phyloP scores from a whole-genome alignment of 2,797 vertebrate species.

The Lepus townsendii region DNA sequence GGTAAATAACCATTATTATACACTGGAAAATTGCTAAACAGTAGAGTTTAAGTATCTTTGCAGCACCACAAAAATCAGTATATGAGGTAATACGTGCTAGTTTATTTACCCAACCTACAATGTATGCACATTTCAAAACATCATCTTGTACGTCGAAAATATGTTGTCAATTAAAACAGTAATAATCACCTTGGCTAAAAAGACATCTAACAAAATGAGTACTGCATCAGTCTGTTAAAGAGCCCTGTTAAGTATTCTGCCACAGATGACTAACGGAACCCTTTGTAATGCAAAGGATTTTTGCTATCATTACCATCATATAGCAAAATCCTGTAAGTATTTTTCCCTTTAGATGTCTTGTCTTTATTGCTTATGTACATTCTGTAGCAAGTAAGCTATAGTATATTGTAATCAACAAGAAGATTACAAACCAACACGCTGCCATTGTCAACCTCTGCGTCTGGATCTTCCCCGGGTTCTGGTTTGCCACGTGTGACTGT shows the following conservation, averaged over 20 bases:
- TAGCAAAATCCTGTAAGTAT: slow-evolving; percentile 41
- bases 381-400: slow-evolving; percentile 34
- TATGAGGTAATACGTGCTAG: neutral
- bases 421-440: neutral
- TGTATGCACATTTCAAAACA: neutral
- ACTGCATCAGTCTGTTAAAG: neutral
- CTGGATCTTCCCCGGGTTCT: slow-evolving; percentile 29
- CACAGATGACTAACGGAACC: neutral
- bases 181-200: slow-evolving; percentile 45
- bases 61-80: neutral
- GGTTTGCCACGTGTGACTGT: neutral
- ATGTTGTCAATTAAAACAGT: neutral
- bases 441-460: neutral
- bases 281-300: slow-evolving; percentile 1
- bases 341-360: neutral
- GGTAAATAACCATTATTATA: neutral
- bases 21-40: neutral
- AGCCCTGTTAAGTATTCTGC: slow-evolving; percentile 25
- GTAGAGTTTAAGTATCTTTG: neutral
- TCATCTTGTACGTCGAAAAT: neutral
- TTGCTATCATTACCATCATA: neutral
- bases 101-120: neutral
- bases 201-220: neutral
- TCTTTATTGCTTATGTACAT: slow-evolving; percentile 18
- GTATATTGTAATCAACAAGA: neutral